phyloP scores from a whole-genome alignment of 1,140 invertebrate species.

The Drosophila elegans region DNA sequence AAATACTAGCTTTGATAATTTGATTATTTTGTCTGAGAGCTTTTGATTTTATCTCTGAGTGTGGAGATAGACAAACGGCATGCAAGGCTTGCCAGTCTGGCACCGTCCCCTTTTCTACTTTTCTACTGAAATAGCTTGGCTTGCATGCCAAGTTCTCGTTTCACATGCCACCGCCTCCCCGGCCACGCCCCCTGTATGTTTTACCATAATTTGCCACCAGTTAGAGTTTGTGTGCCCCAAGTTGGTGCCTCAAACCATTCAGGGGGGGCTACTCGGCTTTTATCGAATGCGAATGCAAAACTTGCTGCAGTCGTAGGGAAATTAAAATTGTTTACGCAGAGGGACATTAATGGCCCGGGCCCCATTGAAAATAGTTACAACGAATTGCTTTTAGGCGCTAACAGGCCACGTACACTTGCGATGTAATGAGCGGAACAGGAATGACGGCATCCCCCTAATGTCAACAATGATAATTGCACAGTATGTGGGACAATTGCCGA shows the following conservation, averaged over 20 bases:
- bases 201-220: constrained; percentile 78
- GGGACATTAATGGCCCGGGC: constrained; percentile 62
- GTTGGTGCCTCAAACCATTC: constrained; percentile 36
- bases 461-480: constrained; percentile 45
- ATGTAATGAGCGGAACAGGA: constrained; percentile 40
- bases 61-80: constrained; percentile 30
- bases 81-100: constrained; percentile 34
- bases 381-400: constrained; percentile 78
- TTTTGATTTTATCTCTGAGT: constrained; percentile 25
- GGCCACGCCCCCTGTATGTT: constrained; percentile 62
- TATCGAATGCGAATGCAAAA: constrained; percentile 74
- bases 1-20: too few relatives aligned
- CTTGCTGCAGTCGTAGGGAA: constrained; percentile 51
- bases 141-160: constrained; percentile 72
- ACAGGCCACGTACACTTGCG: constrained; percentile 43
- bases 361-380: constrained; percentile 60
- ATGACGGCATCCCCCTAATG: constrained; percentile 20
- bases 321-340: constrained; percentile 82
- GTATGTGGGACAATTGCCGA: constrained; percentile 42
- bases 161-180: constrained; percentile 53
- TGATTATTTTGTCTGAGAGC: background rate
- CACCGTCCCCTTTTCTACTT: constrained; percentile 11
- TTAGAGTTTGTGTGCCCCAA: constrained; percentile 35
- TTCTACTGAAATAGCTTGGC: constrained; percentile 33
- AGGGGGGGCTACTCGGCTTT: constrained; percentile 64